phyloP scores from a whole-genome alignment of 1,140 invertebrate species.

The Bombus terrestris region DNA sequence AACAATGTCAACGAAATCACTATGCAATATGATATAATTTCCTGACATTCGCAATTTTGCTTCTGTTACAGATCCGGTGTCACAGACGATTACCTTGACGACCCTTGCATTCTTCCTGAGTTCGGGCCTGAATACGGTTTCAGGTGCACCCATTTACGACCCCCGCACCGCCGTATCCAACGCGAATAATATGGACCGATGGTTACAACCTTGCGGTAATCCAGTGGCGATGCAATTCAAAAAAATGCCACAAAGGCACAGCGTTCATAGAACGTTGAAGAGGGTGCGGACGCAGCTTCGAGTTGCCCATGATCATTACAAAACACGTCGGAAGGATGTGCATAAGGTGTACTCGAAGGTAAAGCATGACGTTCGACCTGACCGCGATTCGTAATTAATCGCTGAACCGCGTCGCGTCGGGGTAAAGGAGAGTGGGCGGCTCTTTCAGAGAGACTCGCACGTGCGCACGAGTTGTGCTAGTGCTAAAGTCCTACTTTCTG shows the following conservation, averaged over 20 bases:
- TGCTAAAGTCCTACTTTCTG: slow-evolving; percentile 65
- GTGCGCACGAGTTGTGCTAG: slow-evolving; percentile 51
- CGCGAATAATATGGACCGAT: slow-evolving; percentile 70
- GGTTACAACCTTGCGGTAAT: slow-evolving; percentile 79
- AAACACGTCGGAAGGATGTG: slow-evolving; percentile 73
- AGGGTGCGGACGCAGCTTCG: slow-evolving; percentile 78
- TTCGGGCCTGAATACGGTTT: slow-evolving; percentile 68
- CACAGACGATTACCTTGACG: slow-evolving; percentile 77
- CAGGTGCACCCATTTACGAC: slow-evolving; percentile 60
- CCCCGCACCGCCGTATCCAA: slow-evolving; percentile 54
- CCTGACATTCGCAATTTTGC: slow-evolving; percentile 34
- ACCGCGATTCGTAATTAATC: slow-evolving; percentile 65
- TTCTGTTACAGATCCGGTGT: slow-evolving; percentile 77
- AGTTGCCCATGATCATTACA: slow-evolving; percentile 78
- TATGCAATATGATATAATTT: too few species aligned
- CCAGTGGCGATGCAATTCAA: slow-evolving; percentile 64
- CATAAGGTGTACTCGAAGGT: slow-evolving; percentile 78
- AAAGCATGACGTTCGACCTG: slow-evolving; percentile 50
- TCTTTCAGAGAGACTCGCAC: slow-evolving; percentile 55
- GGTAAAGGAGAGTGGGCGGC: slow-evolving; percentile 58
- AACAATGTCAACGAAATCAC: too few species aligned
- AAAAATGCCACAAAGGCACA: slow-evolving; percentile 73
- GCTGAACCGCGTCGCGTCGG: slow-evolving; percentile 31
- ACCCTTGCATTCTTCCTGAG: slow-evolving; percentile 77
- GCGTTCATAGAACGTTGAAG: slow-evolving; percentile 76